Percentiles rank a stretch among this genome's conserved stretches.
phyloP scores from a whole-genome alignment of 2,797 vertebrate species.

The Lacerta viridis region DNA sequence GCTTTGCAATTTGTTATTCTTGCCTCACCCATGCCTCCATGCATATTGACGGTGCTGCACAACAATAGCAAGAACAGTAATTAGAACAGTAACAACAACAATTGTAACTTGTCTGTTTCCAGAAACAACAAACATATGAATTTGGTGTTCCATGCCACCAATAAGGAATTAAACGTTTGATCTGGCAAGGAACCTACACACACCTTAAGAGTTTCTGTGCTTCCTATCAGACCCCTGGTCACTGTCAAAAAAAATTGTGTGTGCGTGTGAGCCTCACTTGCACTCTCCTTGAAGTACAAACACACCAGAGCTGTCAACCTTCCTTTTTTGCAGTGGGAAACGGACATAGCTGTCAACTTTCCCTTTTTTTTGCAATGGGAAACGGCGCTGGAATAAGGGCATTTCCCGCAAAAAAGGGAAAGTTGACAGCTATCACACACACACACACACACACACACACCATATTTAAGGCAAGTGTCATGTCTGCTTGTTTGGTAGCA shows the following conservation, averaged over 20 bases:
- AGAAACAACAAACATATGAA: background rate
- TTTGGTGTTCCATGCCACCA: background rate
- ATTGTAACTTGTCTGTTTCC: background rate
- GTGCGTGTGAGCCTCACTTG: background rate
- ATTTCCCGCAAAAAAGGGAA: no score
- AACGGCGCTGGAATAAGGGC: no score
- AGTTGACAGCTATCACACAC: no score
- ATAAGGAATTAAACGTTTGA: background rate
- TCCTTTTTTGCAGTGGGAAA: no score
- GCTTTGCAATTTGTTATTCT: background rate
- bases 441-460: background rate
- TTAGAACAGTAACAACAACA: background rate
- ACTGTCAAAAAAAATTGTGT: no score
- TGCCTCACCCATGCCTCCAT: background rate
- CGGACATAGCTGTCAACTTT: no score
- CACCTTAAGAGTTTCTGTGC: no score
- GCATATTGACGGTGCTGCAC: background rate
- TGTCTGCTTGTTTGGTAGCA: conserved; percentile 18
- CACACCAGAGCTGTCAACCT: background rate
- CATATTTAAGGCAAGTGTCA: conserved; percentile 4
- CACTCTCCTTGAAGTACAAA: background rate
- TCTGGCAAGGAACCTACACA: background rate
- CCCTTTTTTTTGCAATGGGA: no score
- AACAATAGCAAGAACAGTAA: no score
- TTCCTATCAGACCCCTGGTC: background rate